Base-by-base conservation (phyloP, 2,888 invertebrate genomes). In the Magallana nippona region DNA sequence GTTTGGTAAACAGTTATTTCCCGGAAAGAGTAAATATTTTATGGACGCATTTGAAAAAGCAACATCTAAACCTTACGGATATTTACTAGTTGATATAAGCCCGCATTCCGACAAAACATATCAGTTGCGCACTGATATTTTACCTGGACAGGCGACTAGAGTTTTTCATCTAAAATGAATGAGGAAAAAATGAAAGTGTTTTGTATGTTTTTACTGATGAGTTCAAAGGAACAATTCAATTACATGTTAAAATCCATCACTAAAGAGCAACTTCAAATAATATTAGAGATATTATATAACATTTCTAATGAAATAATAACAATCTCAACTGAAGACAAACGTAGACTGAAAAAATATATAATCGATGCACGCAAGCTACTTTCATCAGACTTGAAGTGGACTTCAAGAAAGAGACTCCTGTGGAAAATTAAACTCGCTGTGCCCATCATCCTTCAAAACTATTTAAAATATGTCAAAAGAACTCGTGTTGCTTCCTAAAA, bases 1-100 rank as follows among this genome's bases (percentile, higher is more conserved):
- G 19, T 82, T 88, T n/a, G 88, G 87, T 13, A 87, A 57, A 81
- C 87, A 88, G 79, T 85, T 87, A 79, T 86, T 87, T 77, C 85
- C 86, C 0, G 83, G 85, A 44, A 78, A 88, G 55, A 84, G 80
- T 10, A 85, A 81, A 78, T 89, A 86, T 85, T 88, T 88, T 22
- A 86, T 84, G 82, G 83, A 85, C 84, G 84, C 85, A 19, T 88
- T 86, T 56, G 78, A 22, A 56, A 84, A 84, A 71, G 85, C 85
- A 10, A 83, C 82, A 15, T 55, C 56, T 19, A 83, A 84, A 56
- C 83, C 81, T 56, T 88, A 86, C 84, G 77, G 77, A 44, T 87
- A 85, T 82, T 78, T 87, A 57, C 78, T 88, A 1, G 79, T 86
- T 0, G 86, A 87, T 84, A 13, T 87, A 60, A 55, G n/a, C 44